phyloP scores from a whole-genome alignment of 2,888 invertebrate genomes.

The Drosophila monieri region DNA sequence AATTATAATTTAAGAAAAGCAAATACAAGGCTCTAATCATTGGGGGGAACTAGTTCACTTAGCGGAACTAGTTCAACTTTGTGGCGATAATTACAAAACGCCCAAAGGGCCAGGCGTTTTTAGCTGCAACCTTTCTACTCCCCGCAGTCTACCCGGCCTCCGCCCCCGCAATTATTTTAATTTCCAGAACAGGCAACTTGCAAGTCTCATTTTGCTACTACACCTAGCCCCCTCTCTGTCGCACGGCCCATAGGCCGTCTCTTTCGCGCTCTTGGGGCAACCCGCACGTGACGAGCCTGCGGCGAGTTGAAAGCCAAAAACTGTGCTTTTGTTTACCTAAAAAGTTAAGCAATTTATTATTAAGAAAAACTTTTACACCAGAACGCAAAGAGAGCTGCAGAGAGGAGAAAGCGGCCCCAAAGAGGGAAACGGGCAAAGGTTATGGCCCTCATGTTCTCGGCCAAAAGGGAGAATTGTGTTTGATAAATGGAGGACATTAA shows the following conservation, averaged over 20 bases:
- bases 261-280: neutral
- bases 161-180: constrained; percentile 51
- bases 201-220: constrained; percentile 20
- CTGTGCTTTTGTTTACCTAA: constrained; percentile 72
- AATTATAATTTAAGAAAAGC: constrained; percentile 19
- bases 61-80: constrained; percentile 27
- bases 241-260: neutral
- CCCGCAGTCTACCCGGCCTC: neutral
- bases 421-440: constrained; percentile 15
- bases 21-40: constrained; percentile 8
- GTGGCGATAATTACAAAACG: constrained; percentile 32
- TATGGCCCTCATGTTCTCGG: constrained; percentile 23
- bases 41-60: constrained; percentile 12
- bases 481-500: constrained; percentile 32
- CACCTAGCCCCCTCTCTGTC: neutral
- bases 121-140: too few relatives aligned
- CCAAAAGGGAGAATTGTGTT: constrained; percentile 11
- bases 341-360: constrained; percentile 77
- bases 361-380: constrained; percentile 71
- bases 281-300: constrained; percentile 53
- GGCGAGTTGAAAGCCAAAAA: constrained; percentile 53
- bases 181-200: constrained; percentile 54
- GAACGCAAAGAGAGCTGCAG: constrained; percentile 30
- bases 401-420: constrained; percentile 7
- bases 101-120: constrained; percentile 10